phyloP scores from a whole-genome alignment of 2,113 vertebrate species.

The Parotia lawesii region DNA sequence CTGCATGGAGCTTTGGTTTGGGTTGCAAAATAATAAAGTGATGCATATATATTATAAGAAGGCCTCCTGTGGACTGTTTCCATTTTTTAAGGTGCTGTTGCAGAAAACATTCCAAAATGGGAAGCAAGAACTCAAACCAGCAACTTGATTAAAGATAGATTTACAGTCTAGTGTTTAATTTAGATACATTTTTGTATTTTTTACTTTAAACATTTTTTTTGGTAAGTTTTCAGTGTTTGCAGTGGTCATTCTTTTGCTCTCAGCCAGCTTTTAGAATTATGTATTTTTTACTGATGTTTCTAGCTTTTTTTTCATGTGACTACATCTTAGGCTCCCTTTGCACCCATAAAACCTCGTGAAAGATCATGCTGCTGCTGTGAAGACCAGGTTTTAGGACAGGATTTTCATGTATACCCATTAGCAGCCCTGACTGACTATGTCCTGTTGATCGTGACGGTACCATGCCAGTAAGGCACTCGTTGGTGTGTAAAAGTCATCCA shows the following conservation, averaged over 20 bases:
- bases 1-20: not conserved
- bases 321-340: not conserved
- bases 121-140: not conserved
- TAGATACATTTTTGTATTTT: not conserved
- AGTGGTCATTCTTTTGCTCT: not conserved
- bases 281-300: not conserved
- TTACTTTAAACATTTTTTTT: not conserved
- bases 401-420: not conserved
- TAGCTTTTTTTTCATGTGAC: not conserved
- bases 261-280: not conserved
- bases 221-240: not conserved
- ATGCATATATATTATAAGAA: not conserved
- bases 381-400: not conserved
- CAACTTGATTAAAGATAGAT: not conserved
- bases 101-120: not conserved
- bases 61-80: not conserved
- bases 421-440: not conserved
- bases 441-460: fast-evolving
- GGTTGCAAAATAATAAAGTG: not conserved
- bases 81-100: not conserved
- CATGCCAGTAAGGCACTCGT: not conserved
- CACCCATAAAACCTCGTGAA: not conserved
- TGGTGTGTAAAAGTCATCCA: not conserved
- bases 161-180: not conserved
- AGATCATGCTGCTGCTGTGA: not conserved